Evolutionary conservation across 2,113 vertebrate species (phyloP).

Genomic region (Ochotona princeps): DNA sequence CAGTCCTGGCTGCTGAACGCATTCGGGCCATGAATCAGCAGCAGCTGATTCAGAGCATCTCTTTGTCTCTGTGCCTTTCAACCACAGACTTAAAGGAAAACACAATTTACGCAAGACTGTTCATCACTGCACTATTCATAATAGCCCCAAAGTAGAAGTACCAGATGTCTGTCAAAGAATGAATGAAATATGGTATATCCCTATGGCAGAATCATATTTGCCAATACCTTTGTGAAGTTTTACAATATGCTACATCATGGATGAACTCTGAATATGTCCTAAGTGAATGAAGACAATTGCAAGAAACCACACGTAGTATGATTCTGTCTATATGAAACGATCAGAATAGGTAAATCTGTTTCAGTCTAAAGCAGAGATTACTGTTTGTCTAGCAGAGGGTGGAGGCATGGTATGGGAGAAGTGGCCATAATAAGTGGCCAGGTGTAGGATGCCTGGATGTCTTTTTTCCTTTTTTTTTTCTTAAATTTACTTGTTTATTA

Average conservation of each 20-base stretch:
- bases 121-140: neutral
- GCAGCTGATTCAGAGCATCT: no score
- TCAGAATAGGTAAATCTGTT: neutral
- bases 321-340: neutral
- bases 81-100: no score
- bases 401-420: neutral
- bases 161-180: neutral
- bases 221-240: neutral
- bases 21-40: no score
- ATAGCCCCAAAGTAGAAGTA: neutral
- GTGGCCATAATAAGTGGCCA: neutral
- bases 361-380: neutral
- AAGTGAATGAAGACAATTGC: neutral
- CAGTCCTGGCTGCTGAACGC: no score
- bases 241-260: neutral
- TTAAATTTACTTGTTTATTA: no score
- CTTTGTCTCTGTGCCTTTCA: no score
- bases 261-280: neutral
- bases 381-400: neutral
- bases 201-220: neutral
- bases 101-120: neutral
- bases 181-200: neutral
- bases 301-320: neutral
- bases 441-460: neutral
- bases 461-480: no score